Evolutionary conservation across 2,888 invertebrate genomes (phyloP), one percentile per base, ranked within the genome.

Genomic region (Sarcophaga caerulescens): DNA sequence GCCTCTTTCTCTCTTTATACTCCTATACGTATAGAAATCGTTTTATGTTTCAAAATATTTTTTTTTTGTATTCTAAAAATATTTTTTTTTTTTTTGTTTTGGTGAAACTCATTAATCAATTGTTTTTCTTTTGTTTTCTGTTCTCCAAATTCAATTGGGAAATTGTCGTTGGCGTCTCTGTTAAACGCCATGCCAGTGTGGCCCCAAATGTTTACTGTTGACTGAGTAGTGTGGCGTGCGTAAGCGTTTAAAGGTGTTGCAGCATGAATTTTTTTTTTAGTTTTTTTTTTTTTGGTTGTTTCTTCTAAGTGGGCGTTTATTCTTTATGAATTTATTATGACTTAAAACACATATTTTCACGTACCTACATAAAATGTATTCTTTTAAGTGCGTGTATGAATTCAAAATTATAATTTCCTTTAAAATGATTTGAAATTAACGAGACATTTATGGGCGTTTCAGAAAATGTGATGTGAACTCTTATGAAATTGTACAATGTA

Each of bases 261-360:
- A 52, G 52, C 52, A 52, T 14, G 14, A 14, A 14, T 14, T 14
- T 52, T 14, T 10, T 14, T 11, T 47, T 47, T 14, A 8, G 0
- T 3, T 3, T 52, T 52, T 17, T 52, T 52, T 12, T 52, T 14
- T 68, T 47, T 21, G n/a, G 19, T 47, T 71, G 25, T 35, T 45
- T 47, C 23, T 60, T 2, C 17, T 47, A 10, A 47, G 80, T 80
- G 71, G 80, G 83, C 73, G 83, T 85, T 73, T n/a, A 66, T 68
- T 69, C 65, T 85, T 78, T 60, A 82, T 85, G 62, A 82, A 79
- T 79, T 79, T 79, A 76, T 82, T 82, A 57, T 71, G 14, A 68
- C 35, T 57, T 76, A 35, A 4, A 62, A 68, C 60, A 35, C 35
- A 35, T 57, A 52, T 74, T 74, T 81, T 17, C 68, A 74, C 68